A percentile compares a stretch with the other conserved stretches of the same genome.
phyloP scores from a whole-genome alignment of 2,113 vertebrate species.

The Hippoglossus stenolepis region DNA sequence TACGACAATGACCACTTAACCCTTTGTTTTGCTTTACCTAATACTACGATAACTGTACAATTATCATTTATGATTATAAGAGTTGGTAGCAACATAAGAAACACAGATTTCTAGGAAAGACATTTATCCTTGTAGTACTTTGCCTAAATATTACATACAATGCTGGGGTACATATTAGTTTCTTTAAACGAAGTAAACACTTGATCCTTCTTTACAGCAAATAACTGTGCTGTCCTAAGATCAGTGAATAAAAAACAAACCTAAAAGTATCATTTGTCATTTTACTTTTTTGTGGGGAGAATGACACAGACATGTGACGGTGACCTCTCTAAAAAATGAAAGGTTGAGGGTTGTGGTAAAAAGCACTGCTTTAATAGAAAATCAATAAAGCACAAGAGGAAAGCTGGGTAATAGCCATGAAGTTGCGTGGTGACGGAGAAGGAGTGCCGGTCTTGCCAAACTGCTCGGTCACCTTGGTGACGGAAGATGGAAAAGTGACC shows the following conservation, averaged over 20 bases:
- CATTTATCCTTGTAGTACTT: not conserved
- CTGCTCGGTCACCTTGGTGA: conserved; percentile 65
- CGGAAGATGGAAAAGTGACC: conserved; percentile 46
- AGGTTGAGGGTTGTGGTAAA: conserved; percentile 12
- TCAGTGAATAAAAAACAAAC: not conserved
- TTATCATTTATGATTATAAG: not conserved
- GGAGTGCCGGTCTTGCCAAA: conserved; percentile 35
- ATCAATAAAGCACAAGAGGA: conserved; percentile 61
- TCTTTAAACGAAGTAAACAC: not conserved
- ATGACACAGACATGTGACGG: conserved; percentile 1
- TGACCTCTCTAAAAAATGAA: conserved; percentile 37
- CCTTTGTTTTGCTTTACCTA: conserved; percentile 28
- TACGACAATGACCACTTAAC: not conserved
- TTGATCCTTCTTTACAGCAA: not conserved
- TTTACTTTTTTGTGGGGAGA: conserved; percentile 15
- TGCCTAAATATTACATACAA: too few species aligned
- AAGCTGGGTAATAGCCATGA: conserved; percentile 43
- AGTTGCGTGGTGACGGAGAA: conserved; percentile 50
- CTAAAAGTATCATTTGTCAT: not conserved
- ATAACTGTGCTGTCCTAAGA: not conserved
- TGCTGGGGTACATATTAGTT: not conserved
- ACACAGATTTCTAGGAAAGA: not conserved
- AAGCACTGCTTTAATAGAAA: conserved; percentile 44
- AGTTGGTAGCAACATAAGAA: not conserved
- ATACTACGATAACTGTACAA: not conserved